Evolutionary conservation across 2,113 vertebrate species (phyloP), one percentile per base, ranked within the genome.

Genomic region (Callocephalon fimbriatum): DNA sequence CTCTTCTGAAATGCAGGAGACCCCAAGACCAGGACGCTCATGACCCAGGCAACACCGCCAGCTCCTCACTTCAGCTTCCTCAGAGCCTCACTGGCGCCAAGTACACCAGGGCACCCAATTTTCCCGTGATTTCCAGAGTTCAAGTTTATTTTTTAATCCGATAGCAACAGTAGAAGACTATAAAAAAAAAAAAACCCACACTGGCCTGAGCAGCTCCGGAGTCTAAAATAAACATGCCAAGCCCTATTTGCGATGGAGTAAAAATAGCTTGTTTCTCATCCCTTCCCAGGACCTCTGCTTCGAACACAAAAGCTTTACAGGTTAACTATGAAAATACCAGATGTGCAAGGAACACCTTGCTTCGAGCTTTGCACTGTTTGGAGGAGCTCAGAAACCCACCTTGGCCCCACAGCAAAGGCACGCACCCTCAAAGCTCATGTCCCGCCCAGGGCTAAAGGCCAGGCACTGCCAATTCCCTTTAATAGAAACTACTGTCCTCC

Each of bases 221-320:
- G 91, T 73, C 90, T 97, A 94, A 97, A 98, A 97, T 97, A 97
- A 98, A 97, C 97, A 96, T 40, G 71, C 29, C 73, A 85, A 93
- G 73, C 90, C 97, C 91, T 97, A 40, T 97, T 97, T 97, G 95
- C 76, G 95, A 95, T 70, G 53, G 72, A 94, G 81, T 97, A 98
- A 98, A 98, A 98, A 98, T 97, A 98, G 97, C 79, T 95, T 86
- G 68, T 84, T 96, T 90, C 95, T 97, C 89, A 94, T 97, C 91
- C 93, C 93, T 97, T 97, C 96, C 94, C 93, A 98, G 93, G 97
- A 92, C 89, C 91, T 97, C 95, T 73, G 65, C 70, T 91, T 75
- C 6, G 0, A 40, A 66, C 58, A 90, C 77, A 94, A 93, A 94
- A 94, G 66, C 81, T 88, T 80, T 74, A 62, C 87, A 93, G 93